These are phyloP conservation scores for Aculops lycopersici DNA, from an alignment of 1,140 invertebrate genomes.

Conservation along the genomic window DNA sequence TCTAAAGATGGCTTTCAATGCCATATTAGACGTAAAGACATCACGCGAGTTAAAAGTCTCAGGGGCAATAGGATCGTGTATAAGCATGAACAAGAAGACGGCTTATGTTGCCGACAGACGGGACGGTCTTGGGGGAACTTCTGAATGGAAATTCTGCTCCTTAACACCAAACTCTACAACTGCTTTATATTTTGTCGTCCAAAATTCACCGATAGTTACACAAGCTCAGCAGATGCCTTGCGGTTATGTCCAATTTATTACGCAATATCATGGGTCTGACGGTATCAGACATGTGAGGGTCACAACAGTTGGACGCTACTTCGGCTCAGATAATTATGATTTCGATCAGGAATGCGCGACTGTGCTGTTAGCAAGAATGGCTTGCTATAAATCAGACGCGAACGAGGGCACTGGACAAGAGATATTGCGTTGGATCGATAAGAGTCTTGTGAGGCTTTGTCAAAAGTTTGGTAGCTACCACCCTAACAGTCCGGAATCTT, in stretches of 20 bases:
- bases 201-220: conserved; percentile 24
- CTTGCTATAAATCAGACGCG: conserved; percentile 72
- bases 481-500: conserved; percentile 86
- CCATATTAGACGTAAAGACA: conserved; percentile 64
- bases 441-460: conserved; percentile 85
- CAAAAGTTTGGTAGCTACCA: conserved; percentile 95
- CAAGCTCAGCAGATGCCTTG: conserved; percentile 15
- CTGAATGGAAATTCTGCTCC: conserved; percentile 91
- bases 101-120: conserved; percentile 75
- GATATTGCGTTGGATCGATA: conserved; percentile 84
- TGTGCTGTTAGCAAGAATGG: conserved; percentile 80
- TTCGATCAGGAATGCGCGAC: conserved; percentile 94
- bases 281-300: conserved; percentile 76
- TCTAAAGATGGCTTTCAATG: conserved; percentile 94
- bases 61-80: conserved; percentile 80
- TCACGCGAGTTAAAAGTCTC: conserved; percentile 32
- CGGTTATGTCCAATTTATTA: conserved; percentile 91
- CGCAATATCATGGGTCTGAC: conserved; percentile 88
- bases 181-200: conserved; percentile 83
- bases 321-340: conserved; percentile 24
- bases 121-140: conserved; percentile 80
- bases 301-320: conserved; percentile 82
- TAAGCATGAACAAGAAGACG: conserved; percentile 61
- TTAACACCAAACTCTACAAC: conserved; percentile 67
- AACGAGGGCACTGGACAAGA: conserved; percentile 63